Conservation (phyloP, 92 coral and sea anemone species). For the Siderastrea siderea region DNA sequence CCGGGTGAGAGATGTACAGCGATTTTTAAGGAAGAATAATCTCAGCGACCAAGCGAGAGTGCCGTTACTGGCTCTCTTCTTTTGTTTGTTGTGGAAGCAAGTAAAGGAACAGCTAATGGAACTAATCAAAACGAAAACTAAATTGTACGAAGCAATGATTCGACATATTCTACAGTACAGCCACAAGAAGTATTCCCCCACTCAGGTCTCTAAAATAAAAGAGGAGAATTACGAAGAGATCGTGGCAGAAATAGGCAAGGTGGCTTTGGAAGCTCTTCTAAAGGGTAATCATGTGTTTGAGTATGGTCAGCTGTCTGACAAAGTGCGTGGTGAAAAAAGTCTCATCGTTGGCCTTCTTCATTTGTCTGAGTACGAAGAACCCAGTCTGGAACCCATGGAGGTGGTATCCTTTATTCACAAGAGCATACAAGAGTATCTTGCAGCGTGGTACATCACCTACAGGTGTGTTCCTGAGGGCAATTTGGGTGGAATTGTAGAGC, state of each 20-base stretch:
- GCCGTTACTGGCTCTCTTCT: slow-evolving; percentile 25
- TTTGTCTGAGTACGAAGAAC: background rate
- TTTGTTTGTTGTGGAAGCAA: slow-evolving; percentile 40
- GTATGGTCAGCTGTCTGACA: slow-evolving; percentile 30
- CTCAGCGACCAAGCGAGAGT: background rate
- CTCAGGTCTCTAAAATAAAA: background rate
- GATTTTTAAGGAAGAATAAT: background rate
- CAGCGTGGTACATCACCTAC: slow-evolving; percentile 45
- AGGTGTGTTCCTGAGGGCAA: slow-evolving; percentile 17
- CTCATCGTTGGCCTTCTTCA: slow-evolving; percentile 30
- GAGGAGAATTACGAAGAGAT: slow-evolving; percentile 11
- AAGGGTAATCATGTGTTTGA: slow-evolving; percentile 40
- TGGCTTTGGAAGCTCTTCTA: slow-evolving; percentile 38
- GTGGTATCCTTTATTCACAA: slow-evolving; percentile 56
- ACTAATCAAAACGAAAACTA: background rate
- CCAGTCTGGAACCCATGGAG: slow-evolving; percentile 11
- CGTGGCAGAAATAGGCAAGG: slow-evolving; percentile 26
- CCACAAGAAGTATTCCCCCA: background rate
- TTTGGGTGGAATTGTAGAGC: slow-evolving; percentile 7
- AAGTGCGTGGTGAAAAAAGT: slow-evolving; percentile 11
- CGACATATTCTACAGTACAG: slow-evolving; percentile 10
- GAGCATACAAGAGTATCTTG: slow-evolving; percentile 45
- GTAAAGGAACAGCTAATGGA: background rate
- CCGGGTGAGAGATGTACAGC: background rate
- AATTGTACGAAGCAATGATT: slow-evolving; percentile 14